phyloP scores from a whole-genome alignment of 1,140 invertebrate genomes.

The Anoplolepis gracilipes region DNA sequence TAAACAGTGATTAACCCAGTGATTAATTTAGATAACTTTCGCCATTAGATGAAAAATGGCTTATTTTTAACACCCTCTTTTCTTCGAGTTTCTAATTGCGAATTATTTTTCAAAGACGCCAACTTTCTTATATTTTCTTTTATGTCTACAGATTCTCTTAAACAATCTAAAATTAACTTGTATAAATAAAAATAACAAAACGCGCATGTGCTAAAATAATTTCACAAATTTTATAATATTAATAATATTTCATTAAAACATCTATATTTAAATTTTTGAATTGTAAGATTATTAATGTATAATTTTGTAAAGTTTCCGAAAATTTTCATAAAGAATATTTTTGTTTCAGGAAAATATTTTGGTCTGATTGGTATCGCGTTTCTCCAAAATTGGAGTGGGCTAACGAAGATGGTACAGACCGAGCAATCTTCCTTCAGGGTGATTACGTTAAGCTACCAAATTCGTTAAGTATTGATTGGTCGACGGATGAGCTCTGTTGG shows the following conservation, averaged over 20 bases:
- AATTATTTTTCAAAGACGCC: constrained; percentile 5
- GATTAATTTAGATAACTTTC: too few species aligned
- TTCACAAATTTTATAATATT: background rate
- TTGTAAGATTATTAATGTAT: background rate
- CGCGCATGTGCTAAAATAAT: background rate
- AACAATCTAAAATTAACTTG: background rate
- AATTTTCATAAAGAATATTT: constrained; percentile 18
- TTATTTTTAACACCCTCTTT: too few species aligned
- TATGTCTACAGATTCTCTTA: background rate
- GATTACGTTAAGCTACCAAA: constrained; percentile 90
- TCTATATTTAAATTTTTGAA: background rate
- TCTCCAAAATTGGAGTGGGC: constrained; percentile 97
- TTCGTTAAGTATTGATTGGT: constrained; percentile 94
- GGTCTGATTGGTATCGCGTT: constrained; percentile 98
- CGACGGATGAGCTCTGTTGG: constrained; percentile 95
- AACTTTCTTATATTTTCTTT: background rate
- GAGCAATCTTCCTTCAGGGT: constrained; percentile 90
- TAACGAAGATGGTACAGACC: constrained; percentile 95
- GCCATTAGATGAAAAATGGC: too few species aligned
- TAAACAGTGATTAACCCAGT: too few species aligned
- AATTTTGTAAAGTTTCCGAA: background rate
- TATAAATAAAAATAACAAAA: background rate
- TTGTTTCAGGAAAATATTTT: constrained; percentile 94
- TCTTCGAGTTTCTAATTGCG: background rate
- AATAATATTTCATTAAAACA: too few species aligned